A percentile compares a stretch with the other conserved stretches of the same genome.
phyloP scores from a whole-genome alignment of 2,888 invertebrate genomes.

The Drosophila affinis region DNA sequence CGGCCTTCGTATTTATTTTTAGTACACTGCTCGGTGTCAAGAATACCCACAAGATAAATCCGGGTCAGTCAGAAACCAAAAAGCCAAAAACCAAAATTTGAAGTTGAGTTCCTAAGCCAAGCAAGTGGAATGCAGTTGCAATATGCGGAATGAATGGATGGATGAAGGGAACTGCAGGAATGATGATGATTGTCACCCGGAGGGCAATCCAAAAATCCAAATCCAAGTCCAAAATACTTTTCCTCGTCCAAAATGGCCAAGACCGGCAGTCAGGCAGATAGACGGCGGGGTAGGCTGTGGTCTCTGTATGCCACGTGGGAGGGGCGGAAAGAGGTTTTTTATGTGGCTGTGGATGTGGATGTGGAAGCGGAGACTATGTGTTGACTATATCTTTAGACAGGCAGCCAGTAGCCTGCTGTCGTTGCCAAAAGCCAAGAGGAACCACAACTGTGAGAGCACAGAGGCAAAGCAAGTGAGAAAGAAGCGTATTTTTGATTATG shows the following conservation, averaged over 20 bases:
- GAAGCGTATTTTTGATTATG: conserved; percentile 52
- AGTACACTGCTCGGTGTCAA: conserved; percentile 43
- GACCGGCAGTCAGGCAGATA: background rate
- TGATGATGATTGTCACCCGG: background rate
- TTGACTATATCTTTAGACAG: background rate
- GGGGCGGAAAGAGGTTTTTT: background rate
- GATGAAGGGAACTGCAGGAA: background rate
- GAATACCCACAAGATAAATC: conserved; percentile 70
- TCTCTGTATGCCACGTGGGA: background rate
- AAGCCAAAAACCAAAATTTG: background rate
- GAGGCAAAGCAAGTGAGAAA: conserved; percentile 2
- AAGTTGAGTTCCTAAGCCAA: background rate
- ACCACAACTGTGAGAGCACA: background rate
- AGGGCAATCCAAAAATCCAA: background rate
- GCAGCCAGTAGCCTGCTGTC: background rate
- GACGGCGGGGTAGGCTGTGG: background rate
- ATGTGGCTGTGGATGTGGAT: background rate
- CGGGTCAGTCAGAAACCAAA: conserved; percentile 59
- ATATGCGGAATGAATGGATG: background rate
- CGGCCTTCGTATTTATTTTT: conserved; percentile 80
- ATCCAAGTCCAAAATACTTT: background rate
- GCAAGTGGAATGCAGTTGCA: background rate
- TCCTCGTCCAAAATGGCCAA: background rate
- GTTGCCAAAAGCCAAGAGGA: conserved; percentile 21
- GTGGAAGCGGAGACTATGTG: background rate